Evolutionary conservation across 2,888 invertebrate genomes (phyloP), one percentile per base, ranked within the genome.

Genomic region (Drosophila nr. fundita): DNA sequence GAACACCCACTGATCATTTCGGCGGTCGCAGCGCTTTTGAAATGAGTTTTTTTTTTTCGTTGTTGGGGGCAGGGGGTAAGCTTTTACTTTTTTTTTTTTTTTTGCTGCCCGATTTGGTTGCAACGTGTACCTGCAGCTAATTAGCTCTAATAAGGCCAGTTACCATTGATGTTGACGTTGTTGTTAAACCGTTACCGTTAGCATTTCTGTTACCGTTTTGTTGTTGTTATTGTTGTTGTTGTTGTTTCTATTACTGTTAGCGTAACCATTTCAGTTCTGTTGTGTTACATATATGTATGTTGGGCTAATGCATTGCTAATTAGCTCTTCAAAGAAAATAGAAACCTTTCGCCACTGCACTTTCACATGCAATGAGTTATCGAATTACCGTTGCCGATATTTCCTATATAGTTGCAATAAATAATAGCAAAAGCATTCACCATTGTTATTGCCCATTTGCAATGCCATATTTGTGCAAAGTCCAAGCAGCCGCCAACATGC

Each of bases 311-410:
- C 81, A 78, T 69, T 76, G 66, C 72, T 82, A 82, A 82, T 82
- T 85, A 85, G 76, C 72, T 71, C 61, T 69, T 57, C 49, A 40
- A 42, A 13, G 36, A 27, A 21, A 10, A 30, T 11, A 15, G 27
- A 38, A 54, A 72, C 83, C 83, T 88, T 83, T 83, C 89, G 83
- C 89, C 80, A 83, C 72, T 86, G 89, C 77, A 89, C 83, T 84
- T 84, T 84, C 83, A 89, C 87, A 68, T 89, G 65, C 60, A 71
- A 71, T 80, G 73, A 89, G 69, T 77, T 83, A 89, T 83, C 77
- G 84, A 77, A 70, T 86, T 81, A 81, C 84, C 54, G 70, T 58
- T 24, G 45, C 42, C 36, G 36, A 21, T 54, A 30, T 57, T 57
- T 57, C 50, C 50, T 45, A 40, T 40, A 36, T 74, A 85, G 75